Evolutionary conservation across 1,140 invertebrate genomes (phyloP), one percentile per base, ranked within the genome.

Genomic region (Ceratina australensis): DNA sequence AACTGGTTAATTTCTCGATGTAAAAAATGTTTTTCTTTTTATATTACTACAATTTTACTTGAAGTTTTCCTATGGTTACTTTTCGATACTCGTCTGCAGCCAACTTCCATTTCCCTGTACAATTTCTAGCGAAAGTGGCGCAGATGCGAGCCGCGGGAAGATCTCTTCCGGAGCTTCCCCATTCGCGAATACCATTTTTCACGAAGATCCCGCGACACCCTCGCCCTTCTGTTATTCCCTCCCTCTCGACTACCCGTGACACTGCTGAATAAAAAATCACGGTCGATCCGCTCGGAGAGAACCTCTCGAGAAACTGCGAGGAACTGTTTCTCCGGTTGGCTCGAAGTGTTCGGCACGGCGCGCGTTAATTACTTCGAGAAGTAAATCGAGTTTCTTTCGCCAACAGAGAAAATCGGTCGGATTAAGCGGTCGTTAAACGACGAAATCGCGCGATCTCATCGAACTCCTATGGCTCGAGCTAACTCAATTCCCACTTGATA

Each of bases 401-500:
- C 28, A 52, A 15, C 71, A 15, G 47, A 42, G 49, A 54, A 54
- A 64, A 64, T 73, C 60, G n/a, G 60, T 24, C 54, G 54, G 0
- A 28, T 57, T 22, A 2, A 59, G 8, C 49, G 50, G 15, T 33
- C 73, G 33, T 67, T 64, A 22, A 66, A 72, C 78, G 66, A 71
- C 73, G 59, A 59, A 65, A 76, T 18, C 64, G 56, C 57, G 66
- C 24, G 12, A 26, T 33, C 24, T 26, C 56, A 50, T 49, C 69
- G 69, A 84, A 56, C 66, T 16, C 7, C 26, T 67, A 20, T 42
- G 33, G 63, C 63, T 60, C 69, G 64, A 67, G 60, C 78, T 87
- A 87, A 88, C 87, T 88, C 80, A 88, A 87, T 88, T 87, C 85
- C 65, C 54, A 69, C 79, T 81, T 67, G 56, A 80, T 82, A 79